These are phyloP conservation scores for Cyprinella venusta DNA, from an alignment of 2,797 vertebrate species.

Conservation along the genomic window DNA sequence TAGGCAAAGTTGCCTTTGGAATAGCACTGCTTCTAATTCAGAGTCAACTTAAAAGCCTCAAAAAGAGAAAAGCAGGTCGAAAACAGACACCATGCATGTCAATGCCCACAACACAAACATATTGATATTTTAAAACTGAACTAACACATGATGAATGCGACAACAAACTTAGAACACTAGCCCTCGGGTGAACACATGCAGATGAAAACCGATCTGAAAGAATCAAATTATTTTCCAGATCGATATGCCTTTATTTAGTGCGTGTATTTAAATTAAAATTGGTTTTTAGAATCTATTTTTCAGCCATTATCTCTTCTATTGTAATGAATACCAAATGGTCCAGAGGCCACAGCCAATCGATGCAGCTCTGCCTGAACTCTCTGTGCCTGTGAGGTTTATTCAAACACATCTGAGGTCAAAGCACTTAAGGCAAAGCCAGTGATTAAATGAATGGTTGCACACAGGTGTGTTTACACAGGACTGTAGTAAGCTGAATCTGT, in stretches of 20 bases:
- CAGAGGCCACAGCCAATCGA: constrained; percentile 27
- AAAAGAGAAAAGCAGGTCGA: not conserved
- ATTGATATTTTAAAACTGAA: constrained; percentile 49
- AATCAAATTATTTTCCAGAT: constrained; percentile 49
- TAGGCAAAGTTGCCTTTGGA: constrained; percentile 14
- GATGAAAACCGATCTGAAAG: constrained; percentile 43
- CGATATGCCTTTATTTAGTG: constrained; percentile 49
- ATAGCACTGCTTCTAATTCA: constrained; percentile 27
- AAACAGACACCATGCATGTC: constrained; percentile 19
- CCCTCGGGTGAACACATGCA: constrained; percentile 30
- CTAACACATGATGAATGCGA: constrained; percentile 48
- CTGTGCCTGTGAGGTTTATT: constrained; percentile 1
- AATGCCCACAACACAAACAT: constrained; percentile 42
- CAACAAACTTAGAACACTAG: constrained; percentile 41
- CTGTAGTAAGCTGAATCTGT: constrained; percentile 14
- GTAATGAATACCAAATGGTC: constrained; percentile 47
- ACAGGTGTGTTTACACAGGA: constrained; percentile 4
- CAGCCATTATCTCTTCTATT: constrained; percentile 52
- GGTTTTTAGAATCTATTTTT: constrained; percentile 66
- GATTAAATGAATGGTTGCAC: not conserved
- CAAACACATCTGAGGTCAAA: constrained; percentile 33
- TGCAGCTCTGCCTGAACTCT: constrained; percentile 32
- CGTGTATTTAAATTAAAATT: constrained; percentile 58
- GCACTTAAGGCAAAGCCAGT: constrained; percentile 1
- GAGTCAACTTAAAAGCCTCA: constrained; percentile 4